Evolutionary conservation across 92 coral and sea anemone species (phyloP).

Genomic region (Diadumene lineata): DNA sequence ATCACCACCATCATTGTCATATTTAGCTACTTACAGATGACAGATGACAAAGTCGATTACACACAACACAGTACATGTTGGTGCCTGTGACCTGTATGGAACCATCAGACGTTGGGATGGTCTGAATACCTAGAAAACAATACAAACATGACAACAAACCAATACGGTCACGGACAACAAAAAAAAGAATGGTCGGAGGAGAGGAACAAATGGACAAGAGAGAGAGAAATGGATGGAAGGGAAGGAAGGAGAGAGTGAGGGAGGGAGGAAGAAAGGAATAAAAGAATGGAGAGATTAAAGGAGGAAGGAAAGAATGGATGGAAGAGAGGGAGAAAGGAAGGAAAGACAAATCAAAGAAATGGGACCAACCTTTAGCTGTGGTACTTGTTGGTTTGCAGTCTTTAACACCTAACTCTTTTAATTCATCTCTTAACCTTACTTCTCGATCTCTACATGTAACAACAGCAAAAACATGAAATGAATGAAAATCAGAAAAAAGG

Average conservation of each 20-base stretch:
- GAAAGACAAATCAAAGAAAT: background rate
- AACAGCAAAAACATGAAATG: background rate
- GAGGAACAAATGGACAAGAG: background rate
- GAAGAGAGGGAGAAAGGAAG: no score
- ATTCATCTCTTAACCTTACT: slow-evolving; percentile 29
- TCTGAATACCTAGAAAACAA: slow-evolving; percentile 19
- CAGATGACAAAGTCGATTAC: slow-evolving; percentile 66
- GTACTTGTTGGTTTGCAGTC: slow-evolving; percentile 12
- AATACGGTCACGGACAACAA: background rate
- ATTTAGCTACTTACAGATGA: slow-evolving; percentile 75
- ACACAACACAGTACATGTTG: slow-evolving; percentile 67
- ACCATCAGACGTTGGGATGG: slow-evolving; percentile 35
- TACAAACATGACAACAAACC: background rate
- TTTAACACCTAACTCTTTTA: slow-evolving; percentile 40
- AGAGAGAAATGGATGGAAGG: no score
- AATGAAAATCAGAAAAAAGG: background rate
- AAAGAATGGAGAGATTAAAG: background rate
- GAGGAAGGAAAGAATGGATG: background rate
- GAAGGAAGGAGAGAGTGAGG: background rate
- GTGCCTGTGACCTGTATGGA: slow-evolving; percentile 43
- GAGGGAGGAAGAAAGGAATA: background rate
- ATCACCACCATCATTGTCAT: no score
- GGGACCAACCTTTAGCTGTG: slow-evolving; percentile 15
- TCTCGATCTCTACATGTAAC: slow-evolving; percentile 38
- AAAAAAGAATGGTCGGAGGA: background rate